phyloP scores from a whole-genome alignment of 2,888 invertebrate species.

The Drosophila sordidula region DNA sequence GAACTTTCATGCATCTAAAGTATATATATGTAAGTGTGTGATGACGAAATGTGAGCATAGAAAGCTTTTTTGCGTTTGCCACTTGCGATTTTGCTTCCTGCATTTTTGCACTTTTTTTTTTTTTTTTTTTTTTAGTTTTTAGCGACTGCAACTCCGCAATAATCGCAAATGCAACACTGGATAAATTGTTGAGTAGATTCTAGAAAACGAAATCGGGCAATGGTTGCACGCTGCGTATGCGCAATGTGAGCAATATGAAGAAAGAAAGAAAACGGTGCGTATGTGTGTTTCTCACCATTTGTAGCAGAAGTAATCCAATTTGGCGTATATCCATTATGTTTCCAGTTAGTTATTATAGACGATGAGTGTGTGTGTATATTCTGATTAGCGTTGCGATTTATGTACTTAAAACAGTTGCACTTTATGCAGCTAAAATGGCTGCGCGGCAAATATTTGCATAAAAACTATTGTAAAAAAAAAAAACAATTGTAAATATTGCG shows the following conservation, averaged over 20 bases:
- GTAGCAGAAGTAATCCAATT: constrained; percentile 69
- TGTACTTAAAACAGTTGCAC: constrained; percentile 41
- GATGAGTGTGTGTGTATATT: constrained; percentile 14
- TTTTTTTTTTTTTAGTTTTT: constrained; percentile 3
- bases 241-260: constrained; percentile 47
- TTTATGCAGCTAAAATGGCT: constrained; percentile 41
- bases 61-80: constrained; percentile 57
- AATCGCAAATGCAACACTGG: constrained; percentile 39
- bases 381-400: constrained; percentile 27
- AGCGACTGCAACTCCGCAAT: constrained; percentile 40
- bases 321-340: constrained; percentile 69
- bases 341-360: constrained; percentile 3
- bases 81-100: constrained; percentile 63
- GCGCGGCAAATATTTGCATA: constrained; percentile 47
- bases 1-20: constrained; percentile 44
- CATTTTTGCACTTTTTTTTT: constrained; percentile 45
- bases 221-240: constrained; percentile 56
- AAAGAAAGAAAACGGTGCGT: background rate
- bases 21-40: constrained; percentile 13
- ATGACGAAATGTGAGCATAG: constrained; percentile 68
- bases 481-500: constrained; percentile 55
- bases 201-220: constrained; percentile 4
- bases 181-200: constrained; percentile 3
- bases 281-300: constrained; percentile 58
- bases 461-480: constrained; percentile 46